Percentiles rank a stretch among this genome's conserved stretches.
Evolutionary conservation across 1,140 invertebrate species (phyloP).

Genomic region (Thaumetopoea pityocampa): DNA sequence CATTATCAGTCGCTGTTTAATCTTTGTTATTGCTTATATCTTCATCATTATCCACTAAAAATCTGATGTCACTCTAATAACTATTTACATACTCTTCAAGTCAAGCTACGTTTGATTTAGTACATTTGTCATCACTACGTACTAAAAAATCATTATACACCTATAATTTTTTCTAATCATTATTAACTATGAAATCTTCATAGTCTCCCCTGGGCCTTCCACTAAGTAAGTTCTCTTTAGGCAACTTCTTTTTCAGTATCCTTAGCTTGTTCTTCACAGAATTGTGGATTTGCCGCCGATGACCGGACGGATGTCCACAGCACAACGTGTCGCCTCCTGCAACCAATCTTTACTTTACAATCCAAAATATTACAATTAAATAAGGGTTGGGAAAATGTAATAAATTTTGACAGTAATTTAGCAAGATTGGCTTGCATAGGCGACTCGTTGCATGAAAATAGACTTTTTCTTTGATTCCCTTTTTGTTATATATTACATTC

Average conservation of each 20-base stretch:
- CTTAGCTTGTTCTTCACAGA: conserved; percentile 45
- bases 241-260: conserved; percentile 38
- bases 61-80: too few relatives aligned
- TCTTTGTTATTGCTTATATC: too few relatives aligned
- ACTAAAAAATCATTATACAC: background rate
- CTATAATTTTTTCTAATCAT: conserved; percentile 34
- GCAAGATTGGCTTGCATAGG: conserved; percentile 48
- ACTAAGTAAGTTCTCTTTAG: conserved; percentile 53
- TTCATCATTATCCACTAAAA: too few relatives aligned
- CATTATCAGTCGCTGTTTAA: too few relatives aligned
- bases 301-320: conserved; percentile 55
- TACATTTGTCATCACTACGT: background rate
- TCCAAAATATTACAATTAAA: conserved; percentile 13
- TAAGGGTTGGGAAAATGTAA: background rate
- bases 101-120: too few relatives aligned
- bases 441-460: conserved; percentile 14
- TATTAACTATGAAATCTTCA: conserved; percentile 62
- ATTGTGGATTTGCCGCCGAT: conserved; percentile 51
- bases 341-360: conserved; percentile 55
- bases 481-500: too few relatives aligned
- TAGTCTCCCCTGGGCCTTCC: conserved; percentile 47
- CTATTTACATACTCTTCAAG: too few relatives aligned
- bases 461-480: too few relatives aligned
- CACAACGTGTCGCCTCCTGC: conserved; percentile 68
- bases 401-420: conserved; percentile 1